Conservation (phyloP, 2,113 vertebrate genomes). For the Dermatemys mawii region DNA sequence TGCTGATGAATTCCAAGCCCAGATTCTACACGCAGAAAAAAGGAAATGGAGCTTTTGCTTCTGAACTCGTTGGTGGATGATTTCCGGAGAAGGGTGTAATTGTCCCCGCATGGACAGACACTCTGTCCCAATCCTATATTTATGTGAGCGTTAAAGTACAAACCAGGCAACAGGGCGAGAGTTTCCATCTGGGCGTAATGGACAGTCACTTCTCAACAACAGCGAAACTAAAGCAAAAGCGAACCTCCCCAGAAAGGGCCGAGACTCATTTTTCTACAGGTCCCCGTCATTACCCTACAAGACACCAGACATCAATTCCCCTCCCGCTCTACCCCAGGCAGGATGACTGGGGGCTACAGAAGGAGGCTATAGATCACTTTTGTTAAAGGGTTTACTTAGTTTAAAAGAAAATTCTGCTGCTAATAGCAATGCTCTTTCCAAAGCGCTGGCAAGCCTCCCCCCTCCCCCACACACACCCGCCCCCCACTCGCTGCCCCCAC, state of each 20-base stretch:
- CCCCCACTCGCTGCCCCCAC: too few species aligned
- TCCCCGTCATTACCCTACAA: not conserved
- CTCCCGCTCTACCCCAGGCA: not conserved
- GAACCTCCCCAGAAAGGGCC: not conserved
- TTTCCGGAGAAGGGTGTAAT: conserved; percentile 38
- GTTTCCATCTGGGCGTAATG: not conserved
- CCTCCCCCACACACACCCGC: not conserved
- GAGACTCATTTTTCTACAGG: rapidly evolving
- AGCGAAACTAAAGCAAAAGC: not conserved
- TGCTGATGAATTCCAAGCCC: conserved; percentile 50
- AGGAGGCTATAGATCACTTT: not conserved
- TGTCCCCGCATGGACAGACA: conserved; percentile 42
- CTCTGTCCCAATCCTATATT: not conserved
- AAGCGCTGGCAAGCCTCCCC: not conserved
- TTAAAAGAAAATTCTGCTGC: not conserved
- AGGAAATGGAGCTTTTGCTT: conserved; percentile 6
- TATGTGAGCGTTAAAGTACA: not conserved
- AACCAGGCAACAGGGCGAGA: not conserved
- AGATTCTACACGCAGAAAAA: not conserved
- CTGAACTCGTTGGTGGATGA: conserved; percentile 14
- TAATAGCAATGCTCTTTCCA: not conserved
- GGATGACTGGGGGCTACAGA: not conserved
- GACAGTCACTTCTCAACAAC: not conserved
- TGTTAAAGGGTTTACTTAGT: not conserved
- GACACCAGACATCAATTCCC: not conserved